Base-by-base conservation (phyloP, 2,113 vertebrate species). In the Sylvia atricapilla region DNA sequence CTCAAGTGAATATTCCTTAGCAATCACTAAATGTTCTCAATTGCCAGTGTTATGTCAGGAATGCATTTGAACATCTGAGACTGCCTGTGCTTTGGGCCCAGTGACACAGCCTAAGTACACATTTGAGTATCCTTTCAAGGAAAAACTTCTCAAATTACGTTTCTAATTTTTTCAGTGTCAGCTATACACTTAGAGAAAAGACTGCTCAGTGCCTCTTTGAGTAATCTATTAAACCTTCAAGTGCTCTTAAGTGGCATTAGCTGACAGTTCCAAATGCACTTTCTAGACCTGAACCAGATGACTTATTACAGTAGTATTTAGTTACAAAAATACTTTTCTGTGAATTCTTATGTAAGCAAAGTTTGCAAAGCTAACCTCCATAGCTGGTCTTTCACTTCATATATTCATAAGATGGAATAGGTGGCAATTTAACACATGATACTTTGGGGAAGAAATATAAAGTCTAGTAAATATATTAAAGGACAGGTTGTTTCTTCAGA, bases 161-260 rank as follows among this genome's bases (percentile, higher is more conserved):
- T 90, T 96, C 39, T 85, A 53, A 86, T 46, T 83, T 93, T 83
- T 86, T 70, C 87, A 53, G 59, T 83, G 75, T 95, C 83, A 83
- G 53, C 37, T 68, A 41, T 20, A 13, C 41, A 52, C 78, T 94
- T 88, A 7, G 4, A 76, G 21, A 41, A 86, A 90, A 80, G 63
- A 30, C n/a, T 93, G 67, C 53, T 80, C 62, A 28, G 53, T 88
- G 67, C 37, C 58, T 88, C 85, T 87, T 79, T 83, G 75, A 87
- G 76, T 90, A 96, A 93, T 80, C 58, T 75, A 50, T 76, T 93
- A 93, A 93, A 95, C 20, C 49, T 90, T 94, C 82, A 76, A 95
- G 88, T 90, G 78, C 41, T 95, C 75, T 93, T 92, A 90, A 85
- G 82, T 15, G 90, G 28, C 41, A 43, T 78, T 91, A 73, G 41